A percentile compares a stretch with the other conserved stretches of the same genome.
Evolutionary conservation across 2,888 invertebrate genomes (phyloP).

Genomic region (Galerucella pusilla): DNA sequence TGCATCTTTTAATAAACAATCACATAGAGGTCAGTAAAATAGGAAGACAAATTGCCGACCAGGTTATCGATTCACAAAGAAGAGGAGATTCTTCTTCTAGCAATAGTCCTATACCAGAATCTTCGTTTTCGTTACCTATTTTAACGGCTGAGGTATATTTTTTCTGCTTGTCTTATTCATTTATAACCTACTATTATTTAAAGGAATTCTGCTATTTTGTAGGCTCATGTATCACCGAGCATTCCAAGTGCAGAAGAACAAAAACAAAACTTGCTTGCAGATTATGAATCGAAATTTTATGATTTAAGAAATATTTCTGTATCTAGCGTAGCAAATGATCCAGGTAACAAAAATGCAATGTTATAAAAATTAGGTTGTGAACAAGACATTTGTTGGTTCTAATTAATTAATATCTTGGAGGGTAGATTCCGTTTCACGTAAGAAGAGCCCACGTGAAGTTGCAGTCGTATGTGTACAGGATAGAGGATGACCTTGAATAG

Average conservation of each 20-base stretch:
- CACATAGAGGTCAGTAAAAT: slow-evolving; percentile 87
- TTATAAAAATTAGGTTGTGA: too few species aligned
- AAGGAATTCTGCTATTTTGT: slow-evolving; percentile 38
- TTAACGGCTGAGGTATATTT: slow-evolving; percentile 56
- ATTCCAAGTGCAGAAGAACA: slow-evolving; percentile 59
- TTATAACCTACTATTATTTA: slow-evolving; percentile 7
- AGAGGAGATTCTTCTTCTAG: slow-evolving; percentile 67
- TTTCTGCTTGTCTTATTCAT: neutral
- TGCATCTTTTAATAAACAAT: slow-evolving; percentile 78
- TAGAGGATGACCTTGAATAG: too few species aligned
- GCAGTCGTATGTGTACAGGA: too few species aligned
- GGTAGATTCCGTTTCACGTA: too few species aligned
- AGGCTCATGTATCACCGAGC: slow-evolving; percentile 65
- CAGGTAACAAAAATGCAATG: slow-evolving; percentile 60
- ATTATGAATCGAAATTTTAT: slow-evolving; percentile 48
- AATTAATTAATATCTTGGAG: too few species aligned
- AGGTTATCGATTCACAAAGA: slow-evolving; percentile 73
- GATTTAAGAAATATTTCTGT: slow-evolving; percentile 66
- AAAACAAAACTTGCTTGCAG: slow-evolving; percentile 50
- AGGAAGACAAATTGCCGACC: slow-evolving; percentile 85
- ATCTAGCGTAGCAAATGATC: slow-evolving; percentile 66
- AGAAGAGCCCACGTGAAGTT: too few species aligned
- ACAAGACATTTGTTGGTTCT: too few species aligned
- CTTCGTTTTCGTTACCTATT: slow-evolving; percentile 58
- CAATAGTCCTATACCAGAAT: slow-evolving; percentile 66